Percentiles rank a stretch among this genome's conserved stretches.
These are phyloP conservation scores for Ciona savignyi DNA, from an alignment of 23 tunicate genomes.

Conservation along the genomic window DNA sequence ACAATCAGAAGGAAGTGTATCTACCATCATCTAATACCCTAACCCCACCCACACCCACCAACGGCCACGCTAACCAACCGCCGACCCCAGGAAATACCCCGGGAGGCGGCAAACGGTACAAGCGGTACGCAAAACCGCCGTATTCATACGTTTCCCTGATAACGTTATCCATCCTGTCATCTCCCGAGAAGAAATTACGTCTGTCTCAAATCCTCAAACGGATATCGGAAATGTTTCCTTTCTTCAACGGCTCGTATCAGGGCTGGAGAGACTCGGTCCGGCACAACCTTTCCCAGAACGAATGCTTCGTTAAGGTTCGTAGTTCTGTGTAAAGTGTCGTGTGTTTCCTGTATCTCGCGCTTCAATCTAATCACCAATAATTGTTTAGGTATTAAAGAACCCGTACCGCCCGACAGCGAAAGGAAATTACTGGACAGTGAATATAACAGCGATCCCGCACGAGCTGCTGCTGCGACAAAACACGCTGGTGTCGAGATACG, in stretches of 20 bases:
- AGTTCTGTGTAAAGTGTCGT: background rate
- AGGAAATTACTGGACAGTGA: slow-evolving; percentile 97
- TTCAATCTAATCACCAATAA: background rate
- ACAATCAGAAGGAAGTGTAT: slow-evolving; percentile 7
- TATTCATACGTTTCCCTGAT: slow-evolving; percentile 94
- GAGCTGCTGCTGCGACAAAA: slow-evolving; percentile 92
- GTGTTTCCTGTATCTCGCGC: background rate
- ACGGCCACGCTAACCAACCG: background rate
- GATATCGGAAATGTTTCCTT: slow-evolving; percentile 97
- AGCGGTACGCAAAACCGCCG: slow-evolving; percentile 94
- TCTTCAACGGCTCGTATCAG: slow-evolving; percentile 85
- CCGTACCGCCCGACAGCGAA: slow-evolving; percentile 86
- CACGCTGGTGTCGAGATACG: slow-evolving; percentile 84
- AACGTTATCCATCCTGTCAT: slow-evolving; percentile 82
- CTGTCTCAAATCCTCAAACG: slow-evolving; percentile 81
- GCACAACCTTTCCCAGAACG: slow-evolving; percentile 91
- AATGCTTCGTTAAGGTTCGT: slow-evolving; percentile 93
- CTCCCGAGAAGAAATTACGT: slow-evolving; percentile 76
- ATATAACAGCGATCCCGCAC: slow-evolving; percentile 66
- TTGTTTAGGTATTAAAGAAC: slow-evolving; percentile 74
- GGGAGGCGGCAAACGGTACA: slow-evolving; percentile 66
- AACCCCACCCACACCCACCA: background rate
- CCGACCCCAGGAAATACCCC: slow-evolving; percentile 19
- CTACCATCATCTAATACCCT: background rate
- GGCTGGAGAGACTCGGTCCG: slow-evolving; percentile 99